These are phyloP conservation scores for Neolamprologus toae DNA, from an alignment of 2,113 vertebrate genomes.

Conservation along the genomic window DNA sequence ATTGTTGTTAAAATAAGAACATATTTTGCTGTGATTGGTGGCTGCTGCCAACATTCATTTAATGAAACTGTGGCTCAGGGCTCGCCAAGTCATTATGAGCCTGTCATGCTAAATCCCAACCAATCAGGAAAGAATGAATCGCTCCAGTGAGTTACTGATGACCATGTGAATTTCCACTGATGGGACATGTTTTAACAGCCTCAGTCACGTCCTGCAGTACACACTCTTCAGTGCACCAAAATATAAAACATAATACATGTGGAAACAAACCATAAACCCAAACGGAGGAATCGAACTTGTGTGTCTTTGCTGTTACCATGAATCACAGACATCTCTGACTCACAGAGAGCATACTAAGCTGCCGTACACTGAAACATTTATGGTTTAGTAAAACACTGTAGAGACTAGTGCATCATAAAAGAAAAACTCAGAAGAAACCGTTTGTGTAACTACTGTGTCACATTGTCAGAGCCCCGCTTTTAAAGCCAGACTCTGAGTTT, in stretches of 20 bases:
- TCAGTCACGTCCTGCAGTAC: background rate
- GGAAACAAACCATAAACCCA: slow-evolving; percentile 14
- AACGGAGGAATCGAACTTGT: slow-evolving; percentile 10
- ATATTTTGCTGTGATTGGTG: slow-evolving; percentile 19
- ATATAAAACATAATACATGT: background rate
- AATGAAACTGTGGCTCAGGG: slow-evolving; percentile 22
- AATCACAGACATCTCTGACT: slow-evolving; percentile 4
- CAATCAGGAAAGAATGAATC: slow-evolving; percentile 22
- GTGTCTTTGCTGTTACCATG: slow-evolving; percentile 7
- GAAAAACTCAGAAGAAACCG: background rate
- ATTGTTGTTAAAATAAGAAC: background rate
- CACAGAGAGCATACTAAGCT: slow-evolving; percentile 23
- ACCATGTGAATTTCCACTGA: slow-evolving; percentile 35
- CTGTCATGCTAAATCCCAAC: slow-evolving; percentile 35
- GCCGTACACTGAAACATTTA: slow-evolving; percentile 13
- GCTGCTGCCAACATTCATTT: slow-evolving; percentile 31
- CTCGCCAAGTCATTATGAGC: slow-evolving; percentile 43
- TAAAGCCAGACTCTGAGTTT: background rate
- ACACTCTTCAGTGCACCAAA: slow-evolving; percentile 22
- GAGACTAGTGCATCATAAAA: background rate
- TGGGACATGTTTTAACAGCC: slow-evolving; percentile 43
- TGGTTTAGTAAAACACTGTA: background rate
- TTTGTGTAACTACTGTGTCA: background rate
- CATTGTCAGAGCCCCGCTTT: background rate
- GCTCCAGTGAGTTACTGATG: slow-evolving; percentile 43